Conservation (phyloP, 2,113 vertebrate genomes). For the Bolborhynchus lineola region DNA sequence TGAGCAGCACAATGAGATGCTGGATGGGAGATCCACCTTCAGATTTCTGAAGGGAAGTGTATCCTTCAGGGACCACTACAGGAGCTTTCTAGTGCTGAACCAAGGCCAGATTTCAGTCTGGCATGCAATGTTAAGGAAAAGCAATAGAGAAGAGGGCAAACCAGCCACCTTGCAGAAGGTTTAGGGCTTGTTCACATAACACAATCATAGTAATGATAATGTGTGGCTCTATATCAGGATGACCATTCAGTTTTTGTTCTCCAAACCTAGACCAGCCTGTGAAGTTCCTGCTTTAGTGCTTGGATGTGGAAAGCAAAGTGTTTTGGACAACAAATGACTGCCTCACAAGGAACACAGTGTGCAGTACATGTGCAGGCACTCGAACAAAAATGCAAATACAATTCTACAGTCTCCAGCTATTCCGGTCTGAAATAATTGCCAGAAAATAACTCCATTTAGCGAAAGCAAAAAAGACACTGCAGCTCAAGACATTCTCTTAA, state of each 20-base stretch:
- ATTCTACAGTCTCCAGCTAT: constrained; percentile 55
- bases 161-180: neutral
- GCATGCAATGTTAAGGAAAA: neutral
- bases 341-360: constrained; percentile 64
- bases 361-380: constrained; percentile 68
- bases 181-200: neutral
- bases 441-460: constrained; percentile 25
- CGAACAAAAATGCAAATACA: constrained; percentile 60
- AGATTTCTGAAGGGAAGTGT: accelerated
- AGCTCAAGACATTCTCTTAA: neutral
- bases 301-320: neutral
- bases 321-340: constrained; percentile 22
- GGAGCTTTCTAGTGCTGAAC: neutral
- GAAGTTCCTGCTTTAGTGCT: neutral
- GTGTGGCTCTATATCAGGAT: neutral
- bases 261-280: neutral
- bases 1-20: neutral
- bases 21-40: neutral
- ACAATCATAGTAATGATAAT: neutral
- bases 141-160: neutral
- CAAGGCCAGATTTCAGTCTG: neutral
- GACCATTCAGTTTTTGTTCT: neutral
- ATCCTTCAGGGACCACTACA: neutral
- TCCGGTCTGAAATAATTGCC: constrained; percentile 52
- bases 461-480: constrained; percentile 32